Percentiles rank a stretch among this genome's conserved stretches.
Evolutionary conservation across 2,888 invertebrate species (phyloP).

Genomic region (Penaeus monodon): DNA sequence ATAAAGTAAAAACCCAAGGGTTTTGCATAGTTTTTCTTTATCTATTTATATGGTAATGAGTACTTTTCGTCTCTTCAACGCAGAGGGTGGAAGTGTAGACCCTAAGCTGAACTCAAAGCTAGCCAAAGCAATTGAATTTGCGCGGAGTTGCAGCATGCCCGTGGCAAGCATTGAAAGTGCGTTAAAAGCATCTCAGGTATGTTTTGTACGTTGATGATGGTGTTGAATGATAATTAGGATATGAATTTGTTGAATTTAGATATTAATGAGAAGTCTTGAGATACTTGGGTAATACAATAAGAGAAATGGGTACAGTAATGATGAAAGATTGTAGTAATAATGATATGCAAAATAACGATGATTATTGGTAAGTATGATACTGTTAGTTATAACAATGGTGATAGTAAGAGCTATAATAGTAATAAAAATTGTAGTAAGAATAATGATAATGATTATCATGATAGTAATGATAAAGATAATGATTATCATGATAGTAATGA

Average conservation of each 20-base stretch:
- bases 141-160: slow-evolving; percentile 77
- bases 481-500: too few species aligned
- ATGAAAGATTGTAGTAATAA: too few species aligned
- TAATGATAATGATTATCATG: too few species aligned
- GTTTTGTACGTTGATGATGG: not conserved
- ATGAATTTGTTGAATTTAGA: not conserved
- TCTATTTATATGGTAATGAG: not conserved
- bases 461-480: too few species aligned
- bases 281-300: not conserved
- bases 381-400: not conserved
- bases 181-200: slow-evolving; percentile 73
- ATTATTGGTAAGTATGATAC: too few species aligned
- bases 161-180: slow-evolving; percentile 75
- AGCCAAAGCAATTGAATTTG: slow-evolving; percentile 76
- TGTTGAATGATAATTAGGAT: not conserved
- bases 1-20: too few species aligned
- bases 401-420: too few species aligned
- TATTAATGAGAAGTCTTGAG: not conserved
- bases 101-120: slow-evolving; percentile 76
- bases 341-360: too few species aligned
- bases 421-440: too few species aligned
- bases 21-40: not conserved
- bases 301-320: too few species aligned
- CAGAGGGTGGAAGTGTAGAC: slow-evolving; percentile 77
- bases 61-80: slow-evolving; percentile 59